These are phyloP conservation scores for Chymomyza procnemis DNA, from an alignment of 2,888 invertebrate species.

Conservation along the genomic window DNA sequence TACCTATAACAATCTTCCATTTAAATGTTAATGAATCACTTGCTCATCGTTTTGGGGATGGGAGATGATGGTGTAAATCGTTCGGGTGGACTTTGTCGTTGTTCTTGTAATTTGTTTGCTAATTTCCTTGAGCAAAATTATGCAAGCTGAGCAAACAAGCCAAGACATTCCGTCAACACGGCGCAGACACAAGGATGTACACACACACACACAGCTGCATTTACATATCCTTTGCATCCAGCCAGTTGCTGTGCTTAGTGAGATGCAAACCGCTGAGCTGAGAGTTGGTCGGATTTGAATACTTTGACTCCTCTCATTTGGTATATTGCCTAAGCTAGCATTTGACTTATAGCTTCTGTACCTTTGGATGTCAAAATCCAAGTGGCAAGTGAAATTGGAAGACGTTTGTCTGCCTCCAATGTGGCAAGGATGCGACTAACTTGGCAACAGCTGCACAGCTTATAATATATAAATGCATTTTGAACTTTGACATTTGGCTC, in stretches of 20 bases:
- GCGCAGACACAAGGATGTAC: background rate
- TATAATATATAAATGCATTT: background rate
- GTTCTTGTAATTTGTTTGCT: conserved; percentile 60
- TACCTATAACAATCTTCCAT: background rate
- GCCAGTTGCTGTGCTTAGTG: conserved; percentile 29
- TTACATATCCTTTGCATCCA: conserved; percentile 58
- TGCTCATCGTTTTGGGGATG: conserved; percentile 20
- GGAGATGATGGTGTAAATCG: background rate
- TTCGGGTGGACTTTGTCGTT: too few species aligned
- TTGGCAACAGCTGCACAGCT: conserved; percentile 7
- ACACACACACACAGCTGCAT: conserved; percentile 11
- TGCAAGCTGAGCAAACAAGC: conserved; percentile 48
- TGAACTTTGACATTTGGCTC: conserved; percentile 7
- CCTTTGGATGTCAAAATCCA: background rate
- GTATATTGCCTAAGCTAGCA: background rate
- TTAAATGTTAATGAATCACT: background rate
- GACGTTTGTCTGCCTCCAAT: background rate
- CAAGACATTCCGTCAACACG: conserved; percentile 48
- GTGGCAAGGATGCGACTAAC: background rate
- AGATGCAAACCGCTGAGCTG: conserved; percentile 38
- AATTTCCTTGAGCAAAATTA: conserved; percentile 50
- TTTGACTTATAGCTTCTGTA: background rate
- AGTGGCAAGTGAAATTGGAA: background rate
- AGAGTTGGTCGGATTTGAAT: conserved; percentile 13
- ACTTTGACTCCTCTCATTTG: background rate